phyloP scores from a whole-genome alignment of 2,888 invertebrate species.

The Caenorhabditis sp. region DNA sequence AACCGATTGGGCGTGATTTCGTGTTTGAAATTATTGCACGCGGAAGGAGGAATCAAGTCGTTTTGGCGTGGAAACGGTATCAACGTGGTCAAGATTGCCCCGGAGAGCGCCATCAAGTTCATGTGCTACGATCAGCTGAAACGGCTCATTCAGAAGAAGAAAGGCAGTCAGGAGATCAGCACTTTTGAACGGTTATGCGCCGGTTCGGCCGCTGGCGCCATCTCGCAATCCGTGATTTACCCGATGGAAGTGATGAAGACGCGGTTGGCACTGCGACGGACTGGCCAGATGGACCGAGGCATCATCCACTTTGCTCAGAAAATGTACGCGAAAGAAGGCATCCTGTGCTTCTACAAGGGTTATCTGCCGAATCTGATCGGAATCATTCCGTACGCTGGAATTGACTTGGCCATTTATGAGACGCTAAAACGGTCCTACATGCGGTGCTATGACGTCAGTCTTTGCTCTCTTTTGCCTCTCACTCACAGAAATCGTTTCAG shows the following conservation, averaged over 20 bases:
- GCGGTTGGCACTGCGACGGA: constrained; percentile 92
- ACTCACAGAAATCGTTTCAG: too few relatives aligned
- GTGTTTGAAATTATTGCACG: constrained; percentile 40
- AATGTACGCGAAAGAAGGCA: constrained; percentile 89
- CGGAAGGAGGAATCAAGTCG: constrained; percentile 87
- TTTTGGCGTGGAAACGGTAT: constrained; percentile 98
- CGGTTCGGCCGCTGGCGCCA: constrained; percentile 92
- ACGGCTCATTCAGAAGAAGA: constrained; percentile 86
- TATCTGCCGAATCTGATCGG: constrained; percentile 95
- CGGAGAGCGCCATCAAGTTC: constrained; percentile 97
- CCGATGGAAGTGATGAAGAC: constrained; percentile 97
- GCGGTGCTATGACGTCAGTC: constrained; percentile 27
- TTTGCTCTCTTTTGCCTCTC: too few relatives aligned
- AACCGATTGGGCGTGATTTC: constrained; percentile 72
- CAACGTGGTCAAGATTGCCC: constrained; percentile 97
- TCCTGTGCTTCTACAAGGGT: constrained; percentile 90
- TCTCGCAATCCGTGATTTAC: constrained; percentile 96
- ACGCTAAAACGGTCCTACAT: constrained; percentile 85
- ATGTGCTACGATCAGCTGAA: constrained; percentile 94
- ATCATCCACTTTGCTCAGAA: constrained; percentile 91
- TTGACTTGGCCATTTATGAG: constrained; percentile 97
- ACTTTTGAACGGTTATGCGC: constrained; percentile 93
- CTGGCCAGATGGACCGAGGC: constrained; percentile 89
- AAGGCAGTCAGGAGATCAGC: constrained; percentile 85
- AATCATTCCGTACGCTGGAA: constrained; percentile 98